Conservation (phyloP, 2,888 invertebrate species). For the Reticulitermes lucifugus region DNA sequence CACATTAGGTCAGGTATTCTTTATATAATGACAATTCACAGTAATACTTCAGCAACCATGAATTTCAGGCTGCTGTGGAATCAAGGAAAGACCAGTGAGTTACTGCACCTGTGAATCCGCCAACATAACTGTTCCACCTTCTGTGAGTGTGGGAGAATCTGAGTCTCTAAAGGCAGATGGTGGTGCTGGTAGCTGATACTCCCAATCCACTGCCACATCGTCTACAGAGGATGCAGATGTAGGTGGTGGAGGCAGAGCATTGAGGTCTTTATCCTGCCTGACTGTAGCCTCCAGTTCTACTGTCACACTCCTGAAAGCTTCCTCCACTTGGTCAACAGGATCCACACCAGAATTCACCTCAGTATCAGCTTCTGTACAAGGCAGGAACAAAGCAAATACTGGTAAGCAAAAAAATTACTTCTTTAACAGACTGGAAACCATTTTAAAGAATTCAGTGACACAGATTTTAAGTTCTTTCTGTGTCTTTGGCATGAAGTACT, state of each 20-base stretch:
- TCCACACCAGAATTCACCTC: not conserved
- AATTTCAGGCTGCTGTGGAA: too few species aligned
- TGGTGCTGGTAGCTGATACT: conserved; percentile 71
- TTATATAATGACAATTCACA: too few species aligned
- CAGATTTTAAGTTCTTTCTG: too few species aligned
- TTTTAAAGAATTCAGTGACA: too few species aligned
- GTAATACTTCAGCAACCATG: too few species aligned
- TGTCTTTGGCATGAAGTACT: too few species aligned
- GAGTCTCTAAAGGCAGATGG: conserved; percentile 69
- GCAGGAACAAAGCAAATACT: not conserved
- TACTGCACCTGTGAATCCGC: conserved; percentile 46
- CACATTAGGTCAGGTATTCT: too few species aligned
- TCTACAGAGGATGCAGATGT: not conserved
- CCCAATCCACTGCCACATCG: conserved; percentile 61
- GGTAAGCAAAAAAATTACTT: too few species aligned
- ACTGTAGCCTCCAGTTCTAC: conserved; percentile 37
- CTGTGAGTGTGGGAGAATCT: conserved; percentile 55
- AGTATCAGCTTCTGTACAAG: not conserved
- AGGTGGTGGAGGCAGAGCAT: not conserved
- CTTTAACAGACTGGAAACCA: too few species aligned
- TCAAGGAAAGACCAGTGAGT: too few species aligned
- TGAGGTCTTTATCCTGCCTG: not conserved
- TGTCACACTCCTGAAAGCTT: conserved; percentile 46
- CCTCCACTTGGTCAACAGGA: conserved; percentile 36
- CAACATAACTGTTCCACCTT: conserved; percentile 55